Conservation (phyloP, 2,888 invertebrate species). For the Steinernema hermaphroditum region DNA sequence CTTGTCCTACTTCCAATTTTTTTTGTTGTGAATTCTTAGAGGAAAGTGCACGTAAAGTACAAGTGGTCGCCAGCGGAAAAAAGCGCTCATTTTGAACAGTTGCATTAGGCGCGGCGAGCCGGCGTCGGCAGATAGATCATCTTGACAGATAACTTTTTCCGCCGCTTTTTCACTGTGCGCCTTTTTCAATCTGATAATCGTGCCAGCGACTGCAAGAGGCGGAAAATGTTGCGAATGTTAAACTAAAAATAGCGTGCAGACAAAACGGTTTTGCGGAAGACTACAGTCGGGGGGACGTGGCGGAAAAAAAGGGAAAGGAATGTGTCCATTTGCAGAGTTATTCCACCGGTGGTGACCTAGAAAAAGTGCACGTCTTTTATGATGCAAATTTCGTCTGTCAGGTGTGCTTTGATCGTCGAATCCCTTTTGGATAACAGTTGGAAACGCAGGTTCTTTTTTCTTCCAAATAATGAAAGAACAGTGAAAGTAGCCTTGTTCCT, state of each 20-base stretch:
- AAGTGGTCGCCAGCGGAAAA: slow-evolving; percentile 4
- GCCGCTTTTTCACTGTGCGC: not conserved
- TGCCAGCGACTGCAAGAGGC: not conserved
- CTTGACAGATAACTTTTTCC: slow-evolving; percentile 29
- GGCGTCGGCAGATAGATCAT: slow-evolving; percentile 22
- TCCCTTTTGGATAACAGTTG: no score
- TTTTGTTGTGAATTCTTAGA: not conserved
- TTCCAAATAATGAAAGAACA: no score
- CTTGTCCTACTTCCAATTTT: slow-evolving; percentile 13
- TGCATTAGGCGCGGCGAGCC: slow-evolving; percentile 21
- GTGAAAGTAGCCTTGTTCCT: no score
- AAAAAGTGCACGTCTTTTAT: no score
- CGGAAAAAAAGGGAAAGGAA: no score
- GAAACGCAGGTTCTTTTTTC: no score
- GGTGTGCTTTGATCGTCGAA: no score
- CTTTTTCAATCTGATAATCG: slow-evolving; percentile 25
- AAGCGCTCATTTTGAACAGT: slow-evolving; percentile 20
- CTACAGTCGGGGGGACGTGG: no score
- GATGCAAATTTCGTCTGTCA: no score
- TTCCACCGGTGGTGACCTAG: no score
- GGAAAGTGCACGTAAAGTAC: slow-evolving; percentile 16
- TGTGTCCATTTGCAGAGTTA: no score
- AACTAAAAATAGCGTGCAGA: not conserved
- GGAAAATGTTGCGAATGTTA: slow-evolving; percentile 10
- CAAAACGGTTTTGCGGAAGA: no score